Evolutionary conservation across 2,113 vertebrate species (phyloP).

Genomic region (Kryptolebias marmoratus): DNA sequence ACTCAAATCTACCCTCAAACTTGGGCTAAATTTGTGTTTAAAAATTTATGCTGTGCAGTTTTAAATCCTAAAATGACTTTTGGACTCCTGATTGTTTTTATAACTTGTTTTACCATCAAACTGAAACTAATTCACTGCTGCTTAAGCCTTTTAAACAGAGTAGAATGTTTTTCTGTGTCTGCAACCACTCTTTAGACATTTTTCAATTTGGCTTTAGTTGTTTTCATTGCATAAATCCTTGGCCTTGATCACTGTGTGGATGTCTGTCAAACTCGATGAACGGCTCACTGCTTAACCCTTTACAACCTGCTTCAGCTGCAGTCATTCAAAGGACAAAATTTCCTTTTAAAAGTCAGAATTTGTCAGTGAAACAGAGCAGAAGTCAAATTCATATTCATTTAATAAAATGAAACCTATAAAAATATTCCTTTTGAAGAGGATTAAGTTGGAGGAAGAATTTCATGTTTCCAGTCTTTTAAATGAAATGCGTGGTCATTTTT

Average conservation of each 20-base stretch:
- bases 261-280: slow-evolving; percentile 31
- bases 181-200: background rate
- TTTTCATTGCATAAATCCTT: background rate
- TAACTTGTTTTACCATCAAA: background rate
- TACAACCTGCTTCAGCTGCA: background rate
- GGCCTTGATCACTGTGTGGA: slow-evolving; percentile 49
- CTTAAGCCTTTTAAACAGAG: background rate
- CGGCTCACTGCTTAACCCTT: slow-evolving; percentile 5
- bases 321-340: background rate
- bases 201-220: slow-evolving; percentile 18
- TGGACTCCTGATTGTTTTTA: background rate
- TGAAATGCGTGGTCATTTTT: too few species aligned
- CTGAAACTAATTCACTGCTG: too few species aligned
- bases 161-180: background rate
- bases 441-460: background rate
- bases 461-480: too few species aligned
- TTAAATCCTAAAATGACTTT: too few species aligned
- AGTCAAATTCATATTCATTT: background rate
- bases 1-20: too few species aligned
- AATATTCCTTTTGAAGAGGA: background rate
- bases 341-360: background rate
- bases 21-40: background rate
- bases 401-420: background rate
- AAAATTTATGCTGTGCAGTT: too few species aligned
- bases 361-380: background rate